These are phyloP conservation scores for Peromyscus eremicus DNA, from an alignment of 2,797 vertebrate species.

Conservation along the genomic window DNA sequence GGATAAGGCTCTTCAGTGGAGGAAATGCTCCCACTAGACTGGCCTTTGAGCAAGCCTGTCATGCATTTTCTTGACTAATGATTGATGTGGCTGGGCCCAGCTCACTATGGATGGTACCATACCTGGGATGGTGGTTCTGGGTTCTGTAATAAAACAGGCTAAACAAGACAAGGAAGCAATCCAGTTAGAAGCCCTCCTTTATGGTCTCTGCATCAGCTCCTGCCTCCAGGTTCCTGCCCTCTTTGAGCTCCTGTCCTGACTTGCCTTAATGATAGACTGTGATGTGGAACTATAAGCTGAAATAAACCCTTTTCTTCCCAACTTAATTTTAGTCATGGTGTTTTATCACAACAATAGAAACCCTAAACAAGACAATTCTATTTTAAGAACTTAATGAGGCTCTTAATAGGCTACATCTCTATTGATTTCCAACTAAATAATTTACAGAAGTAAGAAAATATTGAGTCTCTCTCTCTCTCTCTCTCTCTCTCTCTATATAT, in stretches of 20 bases:
- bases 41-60: not conserved
- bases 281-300: not conserved
- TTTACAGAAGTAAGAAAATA: slow-evolving; percentile 38
- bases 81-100: not conserved
- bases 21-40: not conserved
- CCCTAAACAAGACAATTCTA: not conserved
- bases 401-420: not conserved
- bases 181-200: not conserved
- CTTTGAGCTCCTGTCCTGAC: not conserved
- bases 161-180: not conserved
- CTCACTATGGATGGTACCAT: not conserved
- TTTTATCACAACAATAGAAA: not conserved
- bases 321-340: not conserved
- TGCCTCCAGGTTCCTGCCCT: not conserved
- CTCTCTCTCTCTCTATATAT: too few species aligned
- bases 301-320: not conserved
- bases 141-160: not conserved
- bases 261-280: not conserved
- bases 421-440: slow-evolving; percentile 56
- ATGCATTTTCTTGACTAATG: not conserved
- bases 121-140: too few species aligned
- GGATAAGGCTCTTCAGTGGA: not conserved
- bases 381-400: slow-evolving; percentile 39
- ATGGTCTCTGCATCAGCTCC: not conserved
- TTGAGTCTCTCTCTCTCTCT: not conserved